These are phyloP conservation scores for Drosophila prostipennis DNA, from an alignment of 2,888 invertebrate genomes.

Conservation along the genomic window DNA sequence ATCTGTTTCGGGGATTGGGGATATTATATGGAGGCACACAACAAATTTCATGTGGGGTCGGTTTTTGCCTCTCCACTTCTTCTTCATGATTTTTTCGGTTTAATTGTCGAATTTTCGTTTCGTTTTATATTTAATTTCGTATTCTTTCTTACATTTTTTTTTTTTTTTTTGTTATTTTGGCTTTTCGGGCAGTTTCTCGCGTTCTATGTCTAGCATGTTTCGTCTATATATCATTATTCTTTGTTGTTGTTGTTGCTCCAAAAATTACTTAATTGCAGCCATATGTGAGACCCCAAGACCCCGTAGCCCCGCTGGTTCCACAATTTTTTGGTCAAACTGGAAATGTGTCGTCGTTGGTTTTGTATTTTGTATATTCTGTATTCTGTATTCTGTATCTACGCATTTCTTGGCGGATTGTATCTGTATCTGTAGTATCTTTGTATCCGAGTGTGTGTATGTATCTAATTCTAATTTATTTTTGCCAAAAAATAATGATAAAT, in stretches of 20 bases:
- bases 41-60: conserved; percentile 47
- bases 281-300: conserved; percentile 56
- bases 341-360: conserved; percentile 61
- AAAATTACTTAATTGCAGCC: conserved; percentile 79
- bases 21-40: conserved; percentile 1
- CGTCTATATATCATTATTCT: conserved; percentile 59
- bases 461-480: conserved; percentile 77
- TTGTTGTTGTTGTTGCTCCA: conserved; percentile 62
- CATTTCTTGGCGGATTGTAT: conserved; percentile 54
- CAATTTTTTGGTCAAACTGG: conserved; percentile 56
- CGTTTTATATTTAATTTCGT: conserved; percentile 16
- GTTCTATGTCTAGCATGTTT: conserved; percentile 35
- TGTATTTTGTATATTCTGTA: conserved; percentile 24
- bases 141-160: background rate
- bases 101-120: conserved; percentile 56
- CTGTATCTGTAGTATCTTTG: conserved; percentile 25
- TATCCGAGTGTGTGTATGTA: conserved; percentile 39
- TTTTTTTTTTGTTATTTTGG: background rate
- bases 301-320: conserved; percentile 8
- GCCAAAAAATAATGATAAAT: conserved; percentile 67
- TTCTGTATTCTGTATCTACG: conserved; percentile 50
- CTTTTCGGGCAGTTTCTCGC: conserved; percentile 17
- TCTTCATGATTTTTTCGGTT: conserved; percentile 30
- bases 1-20: conserved; percentile 1
- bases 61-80: conserved; percentile 22